Evolutionary conservation across 2,113 vertebrate species (phyloP), one percentile per base, ranked within the genome.

Genomic region (Platichthys stellatus): DNA sequence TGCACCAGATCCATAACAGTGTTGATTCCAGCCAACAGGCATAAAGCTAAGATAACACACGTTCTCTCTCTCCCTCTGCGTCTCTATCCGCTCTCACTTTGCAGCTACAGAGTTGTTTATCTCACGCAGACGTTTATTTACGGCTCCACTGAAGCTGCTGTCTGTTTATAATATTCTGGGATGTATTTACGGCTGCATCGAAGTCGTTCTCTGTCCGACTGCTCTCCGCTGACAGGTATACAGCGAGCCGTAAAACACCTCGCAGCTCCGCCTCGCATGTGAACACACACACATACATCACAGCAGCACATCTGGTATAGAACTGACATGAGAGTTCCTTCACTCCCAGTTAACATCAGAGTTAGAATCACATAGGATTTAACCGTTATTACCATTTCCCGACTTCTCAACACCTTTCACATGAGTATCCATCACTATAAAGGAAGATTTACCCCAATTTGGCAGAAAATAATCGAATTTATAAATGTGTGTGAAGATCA

Each of bases 1-100:
- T 24, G 24, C 24, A 24, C 73, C 40, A 76, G 24, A 40, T 58
- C 40, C 45, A 15, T 60, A 57, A 69, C 47, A 51, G 61, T 45
- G 51, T 40, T 81, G 23, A 64, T 58, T 77, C 69, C 69, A 82
- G 61, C 65, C 56, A 31, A 69, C 69, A 69, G 69, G 15, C 40
- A 1, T 47, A 65, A 76, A 74, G 72, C 72, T 58, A 11, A 76
- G n/a, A 77, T 53, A 74, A 63, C 66, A 65, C 67, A 56, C 53
- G 43, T 40, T 65, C 47, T 62, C 59, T 59, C 9, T 26, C 23
- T 18, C 12, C 12, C 54, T 76, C n/a, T 7, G 5, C 31, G 47
- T 28, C 38, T 31, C 15, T 9, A 9, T 18, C 12, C 40, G 61
- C n/a, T 69, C 64, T 69, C 63, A 23, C 18, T 60, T 59, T 57